These are phyloP conservation scores for Acanthoscelides obtectus DNA, from an alignment of 2,888 invertebrate genomes.

Conservation along the genomic window DNA sequence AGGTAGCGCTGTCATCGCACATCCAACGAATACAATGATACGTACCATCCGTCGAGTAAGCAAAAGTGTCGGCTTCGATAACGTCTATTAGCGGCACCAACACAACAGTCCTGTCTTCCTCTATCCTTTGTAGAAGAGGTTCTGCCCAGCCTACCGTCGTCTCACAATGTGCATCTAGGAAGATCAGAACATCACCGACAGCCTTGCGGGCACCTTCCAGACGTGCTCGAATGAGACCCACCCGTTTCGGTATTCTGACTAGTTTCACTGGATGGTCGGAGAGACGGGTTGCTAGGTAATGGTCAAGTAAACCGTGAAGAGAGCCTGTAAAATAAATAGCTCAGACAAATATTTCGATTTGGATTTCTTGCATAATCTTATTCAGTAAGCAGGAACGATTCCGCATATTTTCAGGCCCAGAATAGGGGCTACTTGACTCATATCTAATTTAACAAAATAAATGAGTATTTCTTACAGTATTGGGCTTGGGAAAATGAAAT, in stretches of 20 bases:
- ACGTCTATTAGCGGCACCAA: slow-evolving; percentile 94
- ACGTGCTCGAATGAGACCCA: slow-evolving; percentile 87
- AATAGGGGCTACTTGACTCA: no score
- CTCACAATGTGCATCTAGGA: slow-evolving; percentile 92
- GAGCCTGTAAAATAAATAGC: slow-evolving; percentile 52
- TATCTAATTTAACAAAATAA: no score
- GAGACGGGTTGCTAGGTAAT: slow-evolving; percentile 72
- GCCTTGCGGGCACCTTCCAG: slow-evolving; percentile 84
- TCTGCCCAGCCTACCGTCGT: slow-evolving; percentile 78
- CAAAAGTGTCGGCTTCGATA: slow-evolving; percentile 76
- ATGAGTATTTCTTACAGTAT: no score
- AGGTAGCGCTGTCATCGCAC: no score
- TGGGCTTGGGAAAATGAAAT: no score
- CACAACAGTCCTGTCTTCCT: slow-evolving; percentile 73
- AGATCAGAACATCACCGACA: slow-evolving; percentile 73
- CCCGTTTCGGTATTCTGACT: slow-evolving; percentile 66
- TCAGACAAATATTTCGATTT: no score
- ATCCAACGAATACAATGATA: no score
- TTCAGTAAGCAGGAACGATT: no score
- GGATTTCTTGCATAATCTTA: no score
- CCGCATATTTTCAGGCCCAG: no score
- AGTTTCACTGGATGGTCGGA: slow-evolving; percentile 65
- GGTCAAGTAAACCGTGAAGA: slow-evolving; percentile 68
- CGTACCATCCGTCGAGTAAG: slow-evolving; percentile 62
- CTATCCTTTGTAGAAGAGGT: slow-evolving; percentile 81